Percentiles rank a stretch among this genome's conserved stretches.
These are phyloP conservation scores for Aegotheles bennettii DNA, from an alignment of 2,113 vertebrate genomes.

Conservation along the genomic window DNA sequence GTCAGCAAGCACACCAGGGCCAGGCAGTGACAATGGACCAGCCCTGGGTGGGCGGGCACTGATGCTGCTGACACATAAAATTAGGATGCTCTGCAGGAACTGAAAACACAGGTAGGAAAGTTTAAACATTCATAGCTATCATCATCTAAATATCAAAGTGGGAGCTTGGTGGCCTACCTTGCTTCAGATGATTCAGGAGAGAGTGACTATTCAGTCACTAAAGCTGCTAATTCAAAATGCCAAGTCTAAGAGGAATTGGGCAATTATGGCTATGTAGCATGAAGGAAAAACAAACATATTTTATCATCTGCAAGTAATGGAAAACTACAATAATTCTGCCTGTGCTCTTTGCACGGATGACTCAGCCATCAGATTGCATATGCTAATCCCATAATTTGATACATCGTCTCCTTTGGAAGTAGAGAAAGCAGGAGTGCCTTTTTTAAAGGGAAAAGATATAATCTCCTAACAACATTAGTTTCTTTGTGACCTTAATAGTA, in stretches of 20 bases:
- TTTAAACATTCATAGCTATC: background rate
- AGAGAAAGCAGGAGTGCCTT: background rate
- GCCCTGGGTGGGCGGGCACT: rapidly evolving
- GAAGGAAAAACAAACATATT: background rate
- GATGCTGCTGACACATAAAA: rapidly evolving
- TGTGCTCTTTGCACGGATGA: background rate
- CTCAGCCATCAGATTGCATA: background rate
- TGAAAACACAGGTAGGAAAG: background rate
- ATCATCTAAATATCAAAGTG: background rate
- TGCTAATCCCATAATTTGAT: background rate
- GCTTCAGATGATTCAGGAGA: background rate
- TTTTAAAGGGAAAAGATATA: background rate
- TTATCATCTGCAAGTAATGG: background rate
- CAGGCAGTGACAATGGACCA: background rate
- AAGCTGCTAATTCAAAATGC: background rate
- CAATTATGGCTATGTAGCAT: background rate
- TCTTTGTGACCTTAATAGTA: background rate
- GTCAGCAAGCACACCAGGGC: rapidly evolving
- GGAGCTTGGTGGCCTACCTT: background rate
- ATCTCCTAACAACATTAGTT: background rate
- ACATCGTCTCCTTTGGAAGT: background rate
- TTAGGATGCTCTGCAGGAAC: background rate
- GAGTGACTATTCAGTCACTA: background rate
- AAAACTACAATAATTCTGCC: background rate
- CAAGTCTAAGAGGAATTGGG: background rate